Conservation (phyloP, 2,888 invertebrate species). For the Thyatira batis region DNA sequence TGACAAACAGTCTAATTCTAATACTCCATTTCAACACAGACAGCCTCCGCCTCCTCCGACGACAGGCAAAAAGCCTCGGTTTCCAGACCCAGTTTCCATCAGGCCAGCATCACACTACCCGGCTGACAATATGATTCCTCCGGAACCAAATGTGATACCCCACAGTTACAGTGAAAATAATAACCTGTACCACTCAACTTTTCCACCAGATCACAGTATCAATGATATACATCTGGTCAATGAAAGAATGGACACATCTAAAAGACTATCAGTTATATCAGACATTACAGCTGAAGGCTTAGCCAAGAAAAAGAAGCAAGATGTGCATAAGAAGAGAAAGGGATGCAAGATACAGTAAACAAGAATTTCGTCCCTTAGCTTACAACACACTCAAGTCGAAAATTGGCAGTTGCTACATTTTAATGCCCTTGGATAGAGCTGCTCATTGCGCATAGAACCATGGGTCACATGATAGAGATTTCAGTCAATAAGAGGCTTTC, state of each 20-base stretch:
- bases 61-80: conserved; percentile 70
- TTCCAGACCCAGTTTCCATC: conserved; percentile 75
- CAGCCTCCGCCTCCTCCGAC: conserved; percentile 71
- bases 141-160: conserved; percentile 43
- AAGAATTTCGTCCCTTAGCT: background rate
- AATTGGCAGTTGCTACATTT: too few relatives aligned
- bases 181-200: conserved; percentile 67
- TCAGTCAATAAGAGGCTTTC: too few relatives aligned
- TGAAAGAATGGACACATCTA: conserved; percentile 55
- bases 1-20: conserved; percentile 42
- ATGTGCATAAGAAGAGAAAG: conserved; percentile 66
- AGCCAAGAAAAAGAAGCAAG: conserved; percentile 72
- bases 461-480: too few relatives aligned
- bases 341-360: conserved; percentile 75
- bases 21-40: conserved; percentile 55
- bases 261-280: conserved; percentile 73
- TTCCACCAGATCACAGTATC: conserved; percentile 50
- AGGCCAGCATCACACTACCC: conserved; percentile 76
- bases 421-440: too few relatives aligned
- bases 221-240: conserved; percentile 26
- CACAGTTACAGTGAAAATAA: conserved; percentile 75
- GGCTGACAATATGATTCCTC: conserved; percentile 48
- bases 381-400: too few relatives aligned
- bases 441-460: too few relatives aligned
- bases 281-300: conserved; percentile 74